Conservation (phyloP, 2,113 vertebrate genomes). For the Uropsilus gracilis region DNA sequence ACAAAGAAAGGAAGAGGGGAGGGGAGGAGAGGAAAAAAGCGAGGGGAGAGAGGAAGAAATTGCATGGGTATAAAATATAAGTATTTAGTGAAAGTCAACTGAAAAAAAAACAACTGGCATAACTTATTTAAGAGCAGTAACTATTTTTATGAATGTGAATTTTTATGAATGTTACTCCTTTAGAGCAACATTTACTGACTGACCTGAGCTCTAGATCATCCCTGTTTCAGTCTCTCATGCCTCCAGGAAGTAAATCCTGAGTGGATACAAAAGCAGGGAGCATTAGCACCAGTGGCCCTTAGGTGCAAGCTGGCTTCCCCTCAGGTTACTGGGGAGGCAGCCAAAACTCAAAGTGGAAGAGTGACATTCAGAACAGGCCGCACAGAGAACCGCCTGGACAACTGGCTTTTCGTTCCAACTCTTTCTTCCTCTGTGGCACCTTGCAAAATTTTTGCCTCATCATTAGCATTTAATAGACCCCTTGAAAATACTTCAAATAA, state of each 20-base stretch:
- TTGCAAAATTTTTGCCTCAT: background rate
- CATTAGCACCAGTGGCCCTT: background rate
- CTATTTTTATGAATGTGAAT: background rate
- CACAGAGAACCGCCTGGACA: fast-evolving
- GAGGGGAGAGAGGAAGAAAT: fast-evolving
- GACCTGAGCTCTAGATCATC: background rate
- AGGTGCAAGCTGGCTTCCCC: background rate
- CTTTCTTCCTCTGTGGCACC: background rate
- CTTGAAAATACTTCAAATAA: background rate
- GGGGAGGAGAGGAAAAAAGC: fast-evolving
- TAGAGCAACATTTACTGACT: background rate
- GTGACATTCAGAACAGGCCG: background rate
- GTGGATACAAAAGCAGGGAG: background rate
- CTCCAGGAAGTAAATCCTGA: background rate
- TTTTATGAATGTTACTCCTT: background rate
- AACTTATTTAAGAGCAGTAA: background rate
- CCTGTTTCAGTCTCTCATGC: background rate
- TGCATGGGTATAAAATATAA: background rate
- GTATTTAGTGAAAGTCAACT: background rate
- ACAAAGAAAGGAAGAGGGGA: background rate
- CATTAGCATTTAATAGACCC: background rate
- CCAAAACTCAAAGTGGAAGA: background rate
- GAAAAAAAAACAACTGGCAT: too few species aligned
- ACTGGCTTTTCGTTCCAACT: background rate
- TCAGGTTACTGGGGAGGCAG: background rate